Conservation (phyloP, 1,140 invertebrate genomes). For the Drosophila cardini region DNA sequence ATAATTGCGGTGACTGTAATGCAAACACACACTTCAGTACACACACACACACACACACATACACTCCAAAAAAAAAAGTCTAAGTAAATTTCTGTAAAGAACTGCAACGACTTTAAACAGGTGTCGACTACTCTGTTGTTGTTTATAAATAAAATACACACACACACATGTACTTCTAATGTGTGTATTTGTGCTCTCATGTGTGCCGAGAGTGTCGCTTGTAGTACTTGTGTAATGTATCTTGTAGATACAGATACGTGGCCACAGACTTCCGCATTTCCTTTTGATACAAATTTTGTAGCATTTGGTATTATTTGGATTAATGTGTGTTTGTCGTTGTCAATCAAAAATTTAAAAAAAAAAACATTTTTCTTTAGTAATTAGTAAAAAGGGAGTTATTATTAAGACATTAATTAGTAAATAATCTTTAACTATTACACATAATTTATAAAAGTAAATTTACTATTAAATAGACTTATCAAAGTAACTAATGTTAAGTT, state of each 20-base stretch:
- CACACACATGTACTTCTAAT: slow-evolving; percentile 9
- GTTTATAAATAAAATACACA: slow-evolving; percentile 21
- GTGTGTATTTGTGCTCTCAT: slow-evolving; percentile 40
- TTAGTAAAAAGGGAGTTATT: too few relatives aligned
- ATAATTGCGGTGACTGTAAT: slow-evolving; percentile 57
- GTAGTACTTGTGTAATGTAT: slow-evolving; percentile 25
- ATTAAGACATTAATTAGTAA: too few relatives aligned
- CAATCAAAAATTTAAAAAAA: slow-evolving; percentile 1
- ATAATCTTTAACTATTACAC: too few relatives aligned
- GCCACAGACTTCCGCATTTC: slow-evolving; percentile 37
- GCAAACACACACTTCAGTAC: slow-evolving; percentile 53
- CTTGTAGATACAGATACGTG: slow-evolving; percentile 29
- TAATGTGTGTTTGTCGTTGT: not conserved
- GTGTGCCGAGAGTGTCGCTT: slow-evolving; percentile 29
- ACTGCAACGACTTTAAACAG: slow-evolving; percentile 64
- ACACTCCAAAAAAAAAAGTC: slow-evolving; percentile 12
- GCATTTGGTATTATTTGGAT: not conserved
- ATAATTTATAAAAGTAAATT: too few relatives aligned
- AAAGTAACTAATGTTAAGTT: too few relatives aligned
- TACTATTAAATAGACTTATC: too few relatives aligned
- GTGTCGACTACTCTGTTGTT: slow-evolving; percentile 51
- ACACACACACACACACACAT: too few relatives aligned
- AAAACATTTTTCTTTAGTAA: too few relatives aligned
- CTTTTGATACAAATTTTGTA: slow-evolving; percentile 3
- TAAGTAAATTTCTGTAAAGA: slow-evolving; percentile 8